Base-by-base conservation (phyloP, 2,797 vertebrate genomes). In the Kryptopterus vitreolus region DNA sequence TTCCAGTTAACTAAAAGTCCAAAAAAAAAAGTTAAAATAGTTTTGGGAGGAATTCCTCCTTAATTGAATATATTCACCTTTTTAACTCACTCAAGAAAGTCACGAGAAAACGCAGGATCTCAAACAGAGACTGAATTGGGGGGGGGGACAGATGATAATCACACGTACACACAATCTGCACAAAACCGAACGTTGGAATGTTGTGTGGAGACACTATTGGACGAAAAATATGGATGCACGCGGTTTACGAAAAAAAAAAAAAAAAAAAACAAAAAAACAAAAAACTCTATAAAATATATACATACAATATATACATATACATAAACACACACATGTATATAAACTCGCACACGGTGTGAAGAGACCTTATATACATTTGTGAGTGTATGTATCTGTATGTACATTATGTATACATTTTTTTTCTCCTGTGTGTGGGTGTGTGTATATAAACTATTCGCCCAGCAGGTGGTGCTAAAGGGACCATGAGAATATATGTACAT, bases 281-380 rank as follows among this genome's bases (percentile, higher is more conserved):
- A n/a, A n/a, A 87, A 86, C 81, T 85, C 86, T 92, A 92, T 80
- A 92, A 93, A 92, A 91, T 93, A 92, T 93, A 92, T 91, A 93
- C 92, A 93, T 88, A 88, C 87, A 90, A 92, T 88, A 87, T 88
- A 92, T 87, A 92, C 89, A 92, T 85, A 90, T 87, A 90, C 88
- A 91, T 83, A 91, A 82, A 92, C 89, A 91, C 87, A 91, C 85
- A 91, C 81, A 87, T 76, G 88, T 86, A 84, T 82, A 86, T 86
- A 79, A 53, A 76, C 63, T 70, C 80, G 66, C 78, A 81, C 87
- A 81, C 62, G 78, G 57, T 72, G 65, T 78, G 7, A 62, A 33
- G 57, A 82, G 77, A 83, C 76, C 76, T 84, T 84, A 78, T 84
- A 79, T 85, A 87, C 72, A 88, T 88, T 85, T 90, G 89, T 89